Base-by-base conservation (phyloP, 1,140 invertebrate genomes). In the Microplitis mediator region DNA sequence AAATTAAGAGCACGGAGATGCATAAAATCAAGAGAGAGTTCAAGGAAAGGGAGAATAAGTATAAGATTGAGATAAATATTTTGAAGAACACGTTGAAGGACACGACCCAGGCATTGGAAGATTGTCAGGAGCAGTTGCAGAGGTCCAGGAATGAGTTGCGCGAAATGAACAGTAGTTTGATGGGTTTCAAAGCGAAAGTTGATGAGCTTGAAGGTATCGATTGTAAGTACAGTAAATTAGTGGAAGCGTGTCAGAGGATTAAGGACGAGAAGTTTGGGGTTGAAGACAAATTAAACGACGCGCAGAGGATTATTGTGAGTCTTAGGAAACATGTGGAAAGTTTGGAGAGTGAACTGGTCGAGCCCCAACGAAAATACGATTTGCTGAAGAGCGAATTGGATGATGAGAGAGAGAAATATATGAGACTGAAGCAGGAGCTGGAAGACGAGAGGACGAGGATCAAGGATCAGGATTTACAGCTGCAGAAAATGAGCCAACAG, bases 361-460 rank as follows among this genome's bases (percentile, higher is more conserved):
- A 86, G 45, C 85, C 85, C 3, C 82, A 85, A 60, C 80, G 82
- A 61, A 78, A 79, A 9, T 81, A 82, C n/a, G 78, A 81, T 62
- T 71, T 81, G 34, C 56, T 85, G 3, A 82, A 82, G 39, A 77
- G 83, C n/a, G 82, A 85, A 65, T 66, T 86, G 62, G 75, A 81
- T 13, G 71, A 81, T 13, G 85, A 85, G 54, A 79, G 66, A 68
- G 74, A 81, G 67, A 80, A 78, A 63, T 65, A 56, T 6, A 45
- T 11, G 2, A 82, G 78, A 72, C 60, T 84, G 3, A 82, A 80
- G 14, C 65, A 76, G 6, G 85, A 86, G 71, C 54, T 80, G 11
- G 45, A 67, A 4, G 80, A 83, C n/a, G 81, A 82, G 52, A 65
- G 79, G 4, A 31, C 34, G 0, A 78, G 80, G 61, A 39, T 82